phyloP scores from a whole-genome alignment of 23 tunicate species.

The Trididemnum miniatum region DNA sequence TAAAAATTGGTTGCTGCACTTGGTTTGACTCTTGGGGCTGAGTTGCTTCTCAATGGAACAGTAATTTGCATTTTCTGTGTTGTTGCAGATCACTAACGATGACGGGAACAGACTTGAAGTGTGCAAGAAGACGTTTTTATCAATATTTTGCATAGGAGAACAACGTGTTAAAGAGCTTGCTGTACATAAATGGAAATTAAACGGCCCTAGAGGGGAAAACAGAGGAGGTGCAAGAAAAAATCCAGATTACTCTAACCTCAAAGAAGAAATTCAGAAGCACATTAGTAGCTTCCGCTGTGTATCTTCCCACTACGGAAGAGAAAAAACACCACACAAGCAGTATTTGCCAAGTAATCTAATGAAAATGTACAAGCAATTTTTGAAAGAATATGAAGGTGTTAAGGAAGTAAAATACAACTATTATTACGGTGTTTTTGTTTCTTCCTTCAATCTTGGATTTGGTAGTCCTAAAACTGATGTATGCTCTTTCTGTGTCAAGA shows the following conservation, averaged over 20 bases:
- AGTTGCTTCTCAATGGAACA: too few relatives aligned
- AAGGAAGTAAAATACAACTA: neutral
- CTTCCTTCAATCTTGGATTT: conserved; percentile 2
- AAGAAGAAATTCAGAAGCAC: conserved; percentile 5
- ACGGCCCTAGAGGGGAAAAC: neutral
- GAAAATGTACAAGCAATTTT: neutral
- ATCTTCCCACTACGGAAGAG: neutral
- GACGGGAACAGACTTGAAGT: too few relatives aligned
- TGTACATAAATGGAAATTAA: neutral
- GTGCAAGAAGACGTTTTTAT: too few relatives aligned
- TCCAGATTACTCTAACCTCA: neutral
- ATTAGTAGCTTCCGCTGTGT: neutral
- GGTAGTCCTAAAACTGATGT: neutral
- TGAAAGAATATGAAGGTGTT: neutral
- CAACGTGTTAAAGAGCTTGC: neutral
- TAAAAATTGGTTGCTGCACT: too few relatives aligned
- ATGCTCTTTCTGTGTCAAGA: neutral
- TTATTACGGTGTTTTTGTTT: neutral
- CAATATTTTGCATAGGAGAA: too few relatives aligned
- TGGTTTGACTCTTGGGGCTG: too few relatives aligned
- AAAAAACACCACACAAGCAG: neutral
- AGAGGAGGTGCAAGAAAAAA: neutral
- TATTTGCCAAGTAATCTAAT: neutral
- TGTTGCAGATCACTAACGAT: too few relatives aligned
- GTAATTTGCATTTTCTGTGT: too few relatives aligned